Evolutionary conservation across 2,113 vertebrate species (phyloP), one percentile per base, ranked within the genome.

Genomic region (Scopus umbretta): DNA sequence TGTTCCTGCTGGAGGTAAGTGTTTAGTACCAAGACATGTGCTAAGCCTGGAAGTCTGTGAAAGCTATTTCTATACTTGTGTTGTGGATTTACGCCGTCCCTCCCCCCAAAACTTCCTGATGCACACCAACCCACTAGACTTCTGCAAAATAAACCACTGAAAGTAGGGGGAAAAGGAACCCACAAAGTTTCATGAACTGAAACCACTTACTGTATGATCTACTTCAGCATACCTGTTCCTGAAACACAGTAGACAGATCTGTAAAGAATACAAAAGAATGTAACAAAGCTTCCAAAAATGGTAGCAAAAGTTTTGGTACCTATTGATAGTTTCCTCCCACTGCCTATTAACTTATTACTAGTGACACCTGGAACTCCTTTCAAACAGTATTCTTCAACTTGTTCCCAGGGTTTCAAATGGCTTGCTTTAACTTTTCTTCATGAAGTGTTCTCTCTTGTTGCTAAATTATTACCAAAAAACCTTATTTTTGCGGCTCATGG

Each of bases 61-160:
- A 78, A 91, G 59, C 38, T 38, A 6, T 52, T 89, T 67, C 83
- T 67, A 10, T 32, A 42, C 56, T 59, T 67, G 43, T 49, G 50
- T 7, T 87, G 75, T 66, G 59, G 42, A 83, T 92, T 83, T 73
- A 58, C 26, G 42, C 55, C 3, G 1, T 76, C n/a, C 45, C 16
- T 50, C 27, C n/a, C 13, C 16, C 3, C 13, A 21, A 53, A 50
- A 66, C 16, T 11, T 94, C 67, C 19, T 49, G 66, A 36, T 16
- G 56, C 65, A 72, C 49, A 68, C 8, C 56, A 88, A 66, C 14
- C 9, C 67, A 36, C 49, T 26, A 32, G 47, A 86, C 72, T 96
- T 96, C 76, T 74, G 56, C 72, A 94, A 92, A 96, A 91, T 19
- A 85, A 81, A 25, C 76, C 76, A 55, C 89, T 50, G 72, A 88